phyloP scores from a whole-genome alignment of 2,888 invertebrate genomes.

The Sesia apiformis region DNA sequence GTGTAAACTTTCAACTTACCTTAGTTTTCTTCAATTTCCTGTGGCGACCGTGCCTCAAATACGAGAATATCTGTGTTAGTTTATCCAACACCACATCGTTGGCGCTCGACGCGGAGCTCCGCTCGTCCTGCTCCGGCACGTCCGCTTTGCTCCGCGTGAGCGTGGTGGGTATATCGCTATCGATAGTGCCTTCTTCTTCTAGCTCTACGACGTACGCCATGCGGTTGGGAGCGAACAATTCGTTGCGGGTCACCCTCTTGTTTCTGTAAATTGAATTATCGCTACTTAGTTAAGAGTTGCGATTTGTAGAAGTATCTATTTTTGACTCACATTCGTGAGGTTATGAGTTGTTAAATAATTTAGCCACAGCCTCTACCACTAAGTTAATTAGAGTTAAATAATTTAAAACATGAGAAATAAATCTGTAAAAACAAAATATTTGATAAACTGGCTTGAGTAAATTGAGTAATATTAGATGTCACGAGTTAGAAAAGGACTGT shows the following conservation, averaged over 20 bases:
- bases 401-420: no score
- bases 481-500: no score
- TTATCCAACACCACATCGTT: conserved; percentile 96
- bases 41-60: conserved; percentile 89
- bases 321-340: background rate
- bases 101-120: conserved; percentile 67
- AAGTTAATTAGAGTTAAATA: no score
- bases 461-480: no score
- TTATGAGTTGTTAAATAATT: background rate
- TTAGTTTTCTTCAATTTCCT: conserved; percentile 84
- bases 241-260: conserved; percentile 86
- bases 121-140: conserved; percentile 81
- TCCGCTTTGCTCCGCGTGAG: conserved; percentile 94
- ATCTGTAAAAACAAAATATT: no score
- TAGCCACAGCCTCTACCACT: no score
- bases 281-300: background rate
- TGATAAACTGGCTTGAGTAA: no score
- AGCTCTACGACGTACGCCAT: conserved; percentile 99
- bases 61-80: conserved; percentile 95
- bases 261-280: conserved; percentile 57
- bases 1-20: conserved; percentile 78
- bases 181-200: conserved; percentile 81
- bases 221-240: conserved; percentile 93
- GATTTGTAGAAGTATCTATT: background rate
- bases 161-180: conserved; percentile 95